Conservation (phyloP, 2,113 vertebrate species). For the Accipiter virgatus region DNA sequence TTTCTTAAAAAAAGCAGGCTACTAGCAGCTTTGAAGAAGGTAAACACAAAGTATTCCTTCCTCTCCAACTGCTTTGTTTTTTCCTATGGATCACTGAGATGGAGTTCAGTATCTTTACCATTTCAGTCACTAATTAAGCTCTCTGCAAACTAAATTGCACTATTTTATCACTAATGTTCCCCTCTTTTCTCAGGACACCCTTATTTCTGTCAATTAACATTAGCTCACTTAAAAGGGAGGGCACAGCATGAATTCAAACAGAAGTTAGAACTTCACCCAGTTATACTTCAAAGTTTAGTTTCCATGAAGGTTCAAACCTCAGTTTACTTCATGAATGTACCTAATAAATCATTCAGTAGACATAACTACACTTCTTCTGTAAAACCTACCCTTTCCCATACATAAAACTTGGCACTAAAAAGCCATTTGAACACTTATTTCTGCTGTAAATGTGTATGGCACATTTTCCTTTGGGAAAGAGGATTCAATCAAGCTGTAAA, state of each 20-base stretch:
- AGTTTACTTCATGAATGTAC: background rate
- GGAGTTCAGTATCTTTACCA: background rate
- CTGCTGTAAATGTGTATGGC: fast-evolving
- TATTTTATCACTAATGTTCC: background rate
- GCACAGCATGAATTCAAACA: background rate
- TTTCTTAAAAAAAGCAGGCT: background rate
- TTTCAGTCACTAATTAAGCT: background rate
- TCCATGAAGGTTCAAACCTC: background rate
- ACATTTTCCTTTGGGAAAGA: background rate
- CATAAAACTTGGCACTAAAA: background rate
- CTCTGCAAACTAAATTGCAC: background rate
- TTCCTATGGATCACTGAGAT: fast-evolving
- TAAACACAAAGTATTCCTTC: background rate
- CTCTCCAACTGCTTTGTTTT: background rate
- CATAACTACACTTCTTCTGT: background rate
- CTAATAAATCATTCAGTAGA: background rate
- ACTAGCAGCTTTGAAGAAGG: background rate
- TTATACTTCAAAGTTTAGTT: background rate
- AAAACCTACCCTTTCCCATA: background rate
- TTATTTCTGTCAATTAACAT: background rate
- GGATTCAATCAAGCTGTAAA: background rate
- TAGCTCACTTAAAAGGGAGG: background rate
- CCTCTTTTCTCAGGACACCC: background rate
- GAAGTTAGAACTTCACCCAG: background rate
- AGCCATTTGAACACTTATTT: background rate